A percentile compares a stretch with the other conserved stretches of the same genome.
phyloP scores from a whole-genome alignment of 2,797 vertebrate genomes.

The Heteromormyrus szaboi region DNA sequence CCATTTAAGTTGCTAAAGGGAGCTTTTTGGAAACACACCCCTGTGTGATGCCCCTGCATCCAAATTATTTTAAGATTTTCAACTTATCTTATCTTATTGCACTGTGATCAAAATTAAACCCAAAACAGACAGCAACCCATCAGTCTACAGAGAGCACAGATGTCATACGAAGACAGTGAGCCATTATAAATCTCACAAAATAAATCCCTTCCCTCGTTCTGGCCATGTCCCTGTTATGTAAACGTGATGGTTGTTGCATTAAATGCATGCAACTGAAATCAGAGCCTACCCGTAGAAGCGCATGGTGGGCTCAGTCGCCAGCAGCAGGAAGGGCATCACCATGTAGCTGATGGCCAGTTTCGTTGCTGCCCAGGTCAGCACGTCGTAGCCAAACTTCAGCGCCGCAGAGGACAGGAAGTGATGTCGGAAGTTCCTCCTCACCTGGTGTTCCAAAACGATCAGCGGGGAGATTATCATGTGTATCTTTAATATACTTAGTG shows the following conservation, averaged over 20 bases:
- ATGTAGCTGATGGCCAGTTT: constrained; percentile 86
- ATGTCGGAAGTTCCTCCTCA: constrained; percentile 72
- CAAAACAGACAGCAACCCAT: not conserved
- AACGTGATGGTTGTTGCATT: not conserved
- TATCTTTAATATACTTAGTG: not conserved
- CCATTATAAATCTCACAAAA: not conserved
- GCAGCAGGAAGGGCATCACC: constrained; percentile 80
- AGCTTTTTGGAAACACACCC: not conserved
- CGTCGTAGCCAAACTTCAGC: constrained; percentile 70
- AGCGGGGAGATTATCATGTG: not conserved
- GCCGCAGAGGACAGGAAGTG: constrained; percentile 66
- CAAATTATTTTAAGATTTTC: not conserved
- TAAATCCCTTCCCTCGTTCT: not conserved
- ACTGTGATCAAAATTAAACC: not conserved
- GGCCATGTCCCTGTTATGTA: not conserved
- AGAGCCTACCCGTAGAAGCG: constrained; percentile 76
- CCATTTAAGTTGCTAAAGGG: not conserved
- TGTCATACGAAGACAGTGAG: not conserved
- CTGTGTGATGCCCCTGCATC: not conserved
- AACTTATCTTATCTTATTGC: not conserved
- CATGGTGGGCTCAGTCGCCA: constrained; percentile 75
- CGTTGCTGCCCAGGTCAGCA: constrained; percentile 77
- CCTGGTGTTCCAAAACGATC: constrained; percentile 49
- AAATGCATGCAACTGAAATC: not conserved
- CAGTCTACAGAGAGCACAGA: not conserved